Conservation (phyloP, 2,113 vertebrate genomes). For the Ahaetulla prasina region DNA sequence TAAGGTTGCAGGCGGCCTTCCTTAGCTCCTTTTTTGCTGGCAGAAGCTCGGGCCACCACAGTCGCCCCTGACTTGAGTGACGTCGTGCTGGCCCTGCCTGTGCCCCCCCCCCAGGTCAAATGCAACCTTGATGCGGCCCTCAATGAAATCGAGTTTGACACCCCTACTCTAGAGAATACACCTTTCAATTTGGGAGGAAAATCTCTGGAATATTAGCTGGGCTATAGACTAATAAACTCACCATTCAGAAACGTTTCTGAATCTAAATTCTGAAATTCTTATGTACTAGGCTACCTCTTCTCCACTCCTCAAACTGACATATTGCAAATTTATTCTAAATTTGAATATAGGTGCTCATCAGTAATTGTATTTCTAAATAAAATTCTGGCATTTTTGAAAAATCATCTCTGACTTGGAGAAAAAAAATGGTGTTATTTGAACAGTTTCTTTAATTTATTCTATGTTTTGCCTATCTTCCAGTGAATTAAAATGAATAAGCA, state of each 20-base stretch:
- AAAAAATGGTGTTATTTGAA: constrained; percentile 37
- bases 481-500: constrained; percentile 50
- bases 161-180: not conserved
- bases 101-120: too few species aligned
- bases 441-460: constrained; percentile 29
- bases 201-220: not conserved
- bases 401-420: constrained; percentile 33
- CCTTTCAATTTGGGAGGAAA: not conserved
- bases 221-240: not conserved
- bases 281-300: not conserved
- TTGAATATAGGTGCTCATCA: not conserved
- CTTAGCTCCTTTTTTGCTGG: too few species aligned
- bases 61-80: too few species aligned
- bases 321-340: not conserved
- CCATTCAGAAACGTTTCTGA: not conserved
- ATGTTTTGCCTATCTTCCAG: constrained; percentile 33
- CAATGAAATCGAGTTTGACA: too few species aligned
- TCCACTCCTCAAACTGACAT: not conserved
- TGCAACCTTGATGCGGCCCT: too few species aligned
- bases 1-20: too few species aligned
- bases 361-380: constrained; percentile 52
- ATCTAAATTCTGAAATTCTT: not conserved
- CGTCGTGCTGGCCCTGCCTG: too few species aligned
- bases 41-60: too few species aligned
- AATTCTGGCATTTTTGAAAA: constrained; percentile 44